Evolutionary conservation across 1,140 invertebrate species (phyloP), one percentile per base, ranked within the genome.

Genomic region (Teleopsis dalmanni): DNA sequence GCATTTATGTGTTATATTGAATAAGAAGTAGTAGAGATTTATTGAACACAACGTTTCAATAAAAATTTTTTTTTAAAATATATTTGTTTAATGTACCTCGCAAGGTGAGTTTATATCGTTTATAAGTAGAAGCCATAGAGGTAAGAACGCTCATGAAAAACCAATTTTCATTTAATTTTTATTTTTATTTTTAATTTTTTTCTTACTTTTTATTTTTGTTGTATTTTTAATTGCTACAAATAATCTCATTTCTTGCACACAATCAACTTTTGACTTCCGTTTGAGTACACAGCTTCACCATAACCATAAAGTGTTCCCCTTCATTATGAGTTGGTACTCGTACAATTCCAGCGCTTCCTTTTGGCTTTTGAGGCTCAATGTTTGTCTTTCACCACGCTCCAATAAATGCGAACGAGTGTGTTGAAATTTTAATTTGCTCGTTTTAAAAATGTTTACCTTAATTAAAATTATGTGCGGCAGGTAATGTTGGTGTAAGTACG

Each of bases 371-470:
- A 31, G 9, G 41, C 41, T 25, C 26, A 31, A 43, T 43, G 31
- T 43, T 43, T 43, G 23, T 43, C 27, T 43, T 43, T 43, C 41
- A 43, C 41, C 31, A 29, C 41, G 41, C 41, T 43, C 41, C 41
- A 43, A 43, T 43, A 29, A 43, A 43, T 27, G 7, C 41, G 11
- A 29, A 31, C n/a, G 11, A 11, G n/a, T 23, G 21, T 40, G 11
- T 31, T 31, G 41, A 7, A 19, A 43, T 31, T 43, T 43, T 43
- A 42, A 43, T 43, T 43, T 43, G n/a, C n/a, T 43, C 41, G 26
- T 31, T 33, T 46, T 53, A 56, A 57, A n/a, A 57, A 54, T 57
- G 56, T 57, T 57, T 57, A 56, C 54, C 56, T 57, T 57, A 57
- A 57, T 57, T 57, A 57, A 57, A 57, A 56, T 56, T 53, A 55